A percentile compares a stretch with the other conserved stretches of the same genome.
These are phyloP conservation scores for Drosophila azteca DNA, from an alignment of 1,140 invertebrate species.

Conservation along the genomic window DNA sequence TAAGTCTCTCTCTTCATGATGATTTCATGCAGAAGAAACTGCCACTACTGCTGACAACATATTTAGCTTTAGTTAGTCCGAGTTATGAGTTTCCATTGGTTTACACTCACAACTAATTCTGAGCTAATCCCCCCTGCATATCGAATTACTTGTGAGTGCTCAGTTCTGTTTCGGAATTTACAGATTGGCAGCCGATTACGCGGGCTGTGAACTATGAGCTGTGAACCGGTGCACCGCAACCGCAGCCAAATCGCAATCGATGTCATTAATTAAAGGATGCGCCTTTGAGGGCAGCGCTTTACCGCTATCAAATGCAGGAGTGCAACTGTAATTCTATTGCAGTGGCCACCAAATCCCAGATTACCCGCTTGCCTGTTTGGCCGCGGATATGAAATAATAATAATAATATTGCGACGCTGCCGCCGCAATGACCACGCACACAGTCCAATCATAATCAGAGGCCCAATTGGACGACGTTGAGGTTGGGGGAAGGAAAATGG, in stretches of 20 bases:
- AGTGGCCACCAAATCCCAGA: conserved; percentile 65
- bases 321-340: conserved; percentile 72
- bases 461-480: not conserved
- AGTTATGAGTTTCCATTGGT: too few relatives aligned
- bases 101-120: too few relatives aligned
- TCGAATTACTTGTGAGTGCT: too few relatives aligned
- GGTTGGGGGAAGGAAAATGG: not conserved
- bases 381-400: conserved; percentile 45
- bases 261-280: conserved; percentile 64
- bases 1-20: too few relatives aligned
- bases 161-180: too few relatives aligned
- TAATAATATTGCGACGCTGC: conserved; percentile 35
- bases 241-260: conserved; percentile 20
- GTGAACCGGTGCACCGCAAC: not conserved
- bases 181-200: not conserved
- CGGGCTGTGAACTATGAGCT: not conserved
- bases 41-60: too few relatives aligned
- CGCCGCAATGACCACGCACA: conserved; percentile 43
- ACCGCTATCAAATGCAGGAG: conserved; percentile 29
- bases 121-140: too few relatives aligned
- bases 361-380: conserved; percentile 63
- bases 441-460: not conserved
- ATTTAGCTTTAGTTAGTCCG: too few relatives aligned
- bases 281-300: not conserved
- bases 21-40: too few relatives aligned